Conservation (phyloP, 2,888 invertebrate species). For the Drosophila meridionalis region DNA sequence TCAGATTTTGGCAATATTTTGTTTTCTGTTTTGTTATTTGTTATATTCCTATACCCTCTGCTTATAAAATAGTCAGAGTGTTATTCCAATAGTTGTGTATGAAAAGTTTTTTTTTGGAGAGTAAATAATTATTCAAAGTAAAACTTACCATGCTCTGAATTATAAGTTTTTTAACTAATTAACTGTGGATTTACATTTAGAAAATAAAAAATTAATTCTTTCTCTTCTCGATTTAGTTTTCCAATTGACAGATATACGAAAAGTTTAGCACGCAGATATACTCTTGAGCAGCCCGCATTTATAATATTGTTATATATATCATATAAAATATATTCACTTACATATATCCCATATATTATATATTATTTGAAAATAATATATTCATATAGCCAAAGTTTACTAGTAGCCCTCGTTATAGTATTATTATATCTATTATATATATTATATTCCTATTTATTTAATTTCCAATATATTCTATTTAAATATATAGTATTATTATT, state of each 20-base stretch:
- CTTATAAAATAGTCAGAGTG: neutral
- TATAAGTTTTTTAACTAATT: neutral
- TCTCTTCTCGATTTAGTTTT: neutral
- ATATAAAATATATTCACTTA: too few species aligned
- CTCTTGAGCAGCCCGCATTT: too few species aligned
- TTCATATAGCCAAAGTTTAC: too few species aligned
- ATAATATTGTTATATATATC: too few species aligned
- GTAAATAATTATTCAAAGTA: neutral
- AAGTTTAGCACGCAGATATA: too few species aligned
- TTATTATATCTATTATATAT: too few species aligned
- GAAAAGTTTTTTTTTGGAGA: neutral
- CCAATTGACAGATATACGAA: neutral
- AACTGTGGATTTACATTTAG: neutral
- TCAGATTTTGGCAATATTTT: neutral
- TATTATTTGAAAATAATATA: too few species aligned
- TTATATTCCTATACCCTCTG: slow-evolving; percentile 2
- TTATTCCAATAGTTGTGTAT: neutral
- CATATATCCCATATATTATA: too few species aligned
- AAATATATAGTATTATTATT: too few species aligned
- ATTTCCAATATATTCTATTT: neutral
- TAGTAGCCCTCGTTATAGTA: too few species aligned
- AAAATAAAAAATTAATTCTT: neutral
- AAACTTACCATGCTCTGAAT: neutral
- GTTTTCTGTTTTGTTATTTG: neutral
- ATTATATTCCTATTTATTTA: too few species aligned